These are phyloP conservation scores for Colistium nudipinnis DNA, from an alignment of 2,113 vertebrate genomes.

Conservation along the genomic window DNA sequence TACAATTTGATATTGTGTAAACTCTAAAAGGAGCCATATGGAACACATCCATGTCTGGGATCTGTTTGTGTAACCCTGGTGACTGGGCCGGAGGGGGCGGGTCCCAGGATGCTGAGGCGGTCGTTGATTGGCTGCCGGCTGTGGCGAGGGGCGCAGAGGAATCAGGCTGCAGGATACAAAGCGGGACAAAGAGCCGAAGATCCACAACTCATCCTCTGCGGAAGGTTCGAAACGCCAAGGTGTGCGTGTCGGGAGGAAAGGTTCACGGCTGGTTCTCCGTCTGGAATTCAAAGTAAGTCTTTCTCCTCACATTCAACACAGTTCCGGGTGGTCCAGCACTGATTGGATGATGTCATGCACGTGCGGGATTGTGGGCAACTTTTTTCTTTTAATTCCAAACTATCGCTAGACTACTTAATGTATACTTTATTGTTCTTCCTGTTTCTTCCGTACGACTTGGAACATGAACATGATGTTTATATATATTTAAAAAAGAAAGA, in stretches of 20 bases:
- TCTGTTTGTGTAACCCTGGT: conserved; percentile 56
- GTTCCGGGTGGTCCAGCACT: background rate
- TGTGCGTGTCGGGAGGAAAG: background rate
- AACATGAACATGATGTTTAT: background rate
- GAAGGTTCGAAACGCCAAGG: conserved; percentile 5
- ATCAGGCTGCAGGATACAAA: conserved; percentile 29
- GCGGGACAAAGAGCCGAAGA: conserved; percentile 44
- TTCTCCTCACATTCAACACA: background rate
- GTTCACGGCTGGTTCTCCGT: background rate
- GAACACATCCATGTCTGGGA: background rate
- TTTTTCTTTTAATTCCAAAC: background rate
- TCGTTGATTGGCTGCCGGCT: conserved; percentile 55
- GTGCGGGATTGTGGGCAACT: conserved; percentile 16
- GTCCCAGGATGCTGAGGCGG: conserved; percentile 72
- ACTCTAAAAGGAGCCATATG: too few relatives aligned
- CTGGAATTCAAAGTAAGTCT: conserved; percentile 55
- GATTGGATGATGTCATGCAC: conserved; percentile 2
- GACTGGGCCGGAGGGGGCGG: conserved; percentile 49
- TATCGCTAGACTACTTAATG: too few relatives aligned
- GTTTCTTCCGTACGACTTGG: background rate
- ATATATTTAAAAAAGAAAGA: background rate
- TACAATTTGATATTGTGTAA: too few relatives aligned
- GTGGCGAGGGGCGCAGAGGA: conserved; percentile 44
- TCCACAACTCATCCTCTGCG: conserved; percentile 14
- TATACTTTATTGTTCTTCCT: background rate